A percentile compares a stretch with the other conserved stretches of the same genome.
These are phyloP conservation scores for Gorsachius goisagi DNA, from an alignment of 2,113 vertebrate species.

Conservation along the genomic window DNA sequence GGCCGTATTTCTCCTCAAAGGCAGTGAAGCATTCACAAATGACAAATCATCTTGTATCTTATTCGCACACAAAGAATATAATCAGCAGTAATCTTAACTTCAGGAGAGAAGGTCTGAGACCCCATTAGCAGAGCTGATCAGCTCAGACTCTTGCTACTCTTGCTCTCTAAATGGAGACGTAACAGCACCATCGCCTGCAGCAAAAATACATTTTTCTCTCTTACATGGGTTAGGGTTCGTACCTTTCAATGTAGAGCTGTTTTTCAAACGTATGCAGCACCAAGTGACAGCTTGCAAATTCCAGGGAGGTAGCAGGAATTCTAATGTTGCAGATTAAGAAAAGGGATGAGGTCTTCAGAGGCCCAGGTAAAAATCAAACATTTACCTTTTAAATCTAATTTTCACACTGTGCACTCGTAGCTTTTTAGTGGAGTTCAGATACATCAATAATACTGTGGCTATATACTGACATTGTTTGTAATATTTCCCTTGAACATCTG, in stretches of 20 bases:
- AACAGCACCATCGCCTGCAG: background rate
- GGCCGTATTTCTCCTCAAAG: background rate
- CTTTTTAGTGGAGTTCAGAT: background rate
- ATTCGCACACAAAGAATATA: background rate
- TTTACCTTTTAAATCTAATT: background rate
- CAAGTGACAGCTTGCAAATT: background rate
- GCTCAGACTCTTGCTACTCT: background rate
- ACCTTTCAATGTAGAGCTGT: background rate
- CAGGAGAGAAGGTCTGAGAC: background rate
- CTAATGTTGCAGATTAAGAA: background rate
- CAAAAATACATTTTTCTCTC: background rate
- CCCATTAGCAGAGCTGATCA: background rate
- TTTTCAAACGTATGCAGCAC: background rate
- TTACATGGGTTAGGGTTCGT: background rate
- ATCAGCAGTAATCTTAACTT: background rate
- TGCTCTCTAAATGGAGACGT: background rate
- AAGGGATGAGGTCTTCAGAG: background rate
- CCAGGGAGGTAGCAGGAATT: background rate
- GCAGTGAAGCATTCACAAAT: fast-evolving
- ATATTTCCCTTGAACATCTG: background rate
- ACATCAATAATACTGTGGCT: background rate
- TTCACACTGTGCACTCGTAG: background rate
- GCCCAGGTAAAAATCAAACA: background rate
- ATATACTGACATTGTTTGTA: background rate
- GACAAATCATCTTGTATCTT: background rate